phyloP scores from a whole-genome alignment of 2,113 vertebrate species.

The Empidonax traillii region DNA sequence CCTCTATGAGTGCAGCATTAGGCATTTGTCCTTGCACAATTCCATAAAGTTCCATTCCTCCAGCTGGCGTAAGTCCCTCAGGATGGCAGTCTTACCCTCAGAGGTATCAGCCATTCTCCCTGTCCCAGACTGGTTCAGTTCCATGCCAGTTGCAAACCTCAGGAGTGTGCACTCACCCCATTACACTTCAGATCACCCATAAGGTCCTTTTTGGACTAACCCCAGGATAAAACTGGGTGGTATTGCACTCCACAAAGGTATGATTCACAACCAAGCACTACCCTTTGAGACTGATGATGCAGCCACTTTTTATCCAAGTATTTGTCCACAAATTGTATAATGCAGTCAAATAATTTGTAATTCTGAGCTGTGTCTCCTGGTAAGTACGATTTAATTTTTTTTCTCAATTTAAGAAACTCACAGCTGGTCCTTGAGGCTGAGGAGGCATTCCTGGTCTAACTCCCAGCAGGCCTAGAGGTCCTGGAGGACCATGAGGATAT shows the following conservation, averaged over 20 bases:
- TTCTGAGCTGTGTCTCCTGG: not conserved
- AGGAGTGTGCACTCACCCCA: not conserved
- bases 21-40: not conserved
- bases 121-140: not conserved
- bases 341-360: not conserved
- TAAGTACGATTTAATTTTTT: not conserved
- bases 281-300: not conserved
- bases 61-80: not conserved
- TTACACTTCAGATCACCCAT: not conserved
- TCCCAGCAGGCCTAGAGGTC: slow-evolving; percentile 90
- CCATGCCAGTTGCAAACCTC: not conserved
- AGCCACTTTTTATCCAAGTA: not conserved
- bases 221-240: not conserved
- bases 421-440: slow-evolving; percentile 91
- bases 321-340: not conserved
- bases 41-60: not conserved
- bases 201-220: not conserved
- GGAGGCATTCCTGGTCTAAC: slow-evolving; percentile 93
- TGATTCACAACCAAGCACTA: not conserved
- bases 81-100: not conserved
- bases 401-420: slow-evolving; percentile 61
- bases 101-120: not conserved
- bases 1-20: not conserved
- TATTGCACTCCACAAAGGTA: not conserved
- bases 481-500: slow-evolving; percentile 91